Conservation (phyloP, 2,113 vertebrate genomes). For the Calypte anna region DNA sequence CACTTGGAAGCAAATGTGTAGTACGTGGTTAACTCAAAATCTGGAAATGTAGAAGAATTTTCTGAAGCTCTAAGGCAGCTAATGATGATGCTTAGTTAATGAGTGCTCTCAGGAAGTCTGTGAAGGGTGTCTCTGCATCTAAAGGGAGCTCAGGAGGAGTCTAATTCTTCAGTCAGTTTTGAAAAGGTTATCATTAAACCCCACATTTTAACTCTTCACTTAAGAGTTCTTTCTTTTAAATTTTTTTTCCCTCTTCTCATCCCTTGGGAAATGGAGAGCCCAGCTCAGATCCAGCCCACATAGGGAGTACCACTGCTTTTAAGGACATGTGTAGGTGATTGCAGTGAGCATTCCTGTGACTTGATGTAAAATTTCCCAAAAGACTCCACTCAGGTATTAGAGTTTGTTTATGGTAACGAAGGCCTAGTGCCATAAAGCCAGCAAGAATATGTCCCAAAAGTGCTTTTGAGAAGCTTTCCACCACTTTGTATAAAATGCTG, state of each 20-base stretch:
- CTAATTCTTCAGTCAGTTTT: not conserved
- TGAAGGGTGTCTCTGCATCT: not conserved
- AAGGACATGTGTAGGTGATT: not conserved
- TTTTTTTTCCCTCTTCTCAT: not conserved
- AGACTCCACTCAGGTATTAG: not conserved
- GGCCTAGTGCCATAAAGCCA: slow-evolving; percentile 14
- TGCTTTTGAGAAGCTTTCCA: slow-evolving; percentile 59
- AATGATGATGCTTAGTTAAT: not conserved
- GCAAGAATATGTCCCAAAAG: slow-evolving; percentile 42
- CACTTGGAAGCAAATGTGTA: not conserved
- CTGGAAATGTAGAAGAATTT: not conserved
- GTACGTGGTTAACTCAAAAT: not conserved
- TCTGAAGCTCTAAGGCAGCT: not conserved
- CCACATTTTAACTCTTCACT: not conserved
- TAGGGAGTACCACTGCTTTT: not conserved
- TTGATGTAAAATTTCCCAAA: not conserved
- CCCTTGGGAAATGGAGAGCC: fast-evolving
- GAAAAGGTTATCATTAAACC: not conserved
- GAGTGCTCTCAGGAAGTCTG: not conserved
- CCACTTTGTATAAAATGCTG: slow-evolving; percentile 46
- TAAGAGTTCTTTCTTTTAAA: not conserved
- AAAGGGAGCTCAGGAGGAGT: not conserved
- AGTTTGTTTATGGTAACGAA: slow-evolving; percentile 53
- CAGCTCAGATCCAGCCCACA: not conserved
- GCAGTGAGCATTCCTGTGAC: not conserved